Evolutionary conservation across 1,140 invertebrate species (phyloP), one percentile per base, ranked within the genome.

Genomic region (Zaprionus ornatus): DNA sequence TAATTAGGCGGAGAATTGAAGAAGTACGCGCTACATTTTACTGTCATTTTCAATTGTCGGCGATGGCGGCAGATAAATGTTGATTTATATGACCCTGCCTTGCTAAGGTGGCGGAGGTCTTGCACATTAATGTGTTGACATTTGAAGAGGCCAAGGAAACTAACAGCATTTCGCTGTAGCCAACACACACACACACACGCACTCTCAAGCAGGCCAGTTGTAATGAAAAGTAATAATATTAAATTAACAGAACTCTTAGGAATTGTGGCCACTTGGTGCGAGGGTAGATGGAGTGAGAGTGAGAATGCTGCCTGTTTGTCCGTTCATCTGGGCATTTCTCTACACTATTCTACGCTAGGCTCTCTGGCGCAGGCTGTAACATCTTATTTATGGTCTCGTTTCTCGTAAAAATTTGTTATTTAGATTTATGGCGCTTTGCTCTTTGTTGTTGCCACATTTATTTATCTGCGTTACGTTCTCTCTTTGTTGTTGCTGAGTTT

Each of bases 171-270:
- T 72, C 21, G 56, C 62, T 72, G 68, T 70, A 62, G 45, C 23
- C 56, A 76, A 40, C n/a, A 63, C 37, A 67, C 56, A 59, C 23
- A 67, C 35, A 50, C 21, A 37, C 23, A 63, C 19, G 32, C 54
- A 57, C 37, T 54, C 2, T 2, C 35, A 40, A n/a, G 23, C 17
- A 37, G 72, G 35, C 40, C 48, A 68, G 48, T 87, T 87, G 85
- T 88, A 88, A 88, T 88, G 84, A 88, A 88, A 88, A 88, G 80
- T 88, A 88, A 88, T 88, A 88, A 88, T 88, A 88, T 88, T 88
- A 88, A 88, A 88, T 88, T 88, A 88, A 88, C 85, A 88, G 80
- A 90, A 81, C 84, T 90, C 84, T 81, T 62, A 80, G 82, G 84
- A 87, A 84, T 90, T 90, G 85, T 79, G 71, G 85, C 62, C 59